Evolutionary conservation across 2,797 vertebrate genomes (phyloP), one percentile per base, ranked within the genome.

Genomic region (Macropodus opercularis): DNA sequence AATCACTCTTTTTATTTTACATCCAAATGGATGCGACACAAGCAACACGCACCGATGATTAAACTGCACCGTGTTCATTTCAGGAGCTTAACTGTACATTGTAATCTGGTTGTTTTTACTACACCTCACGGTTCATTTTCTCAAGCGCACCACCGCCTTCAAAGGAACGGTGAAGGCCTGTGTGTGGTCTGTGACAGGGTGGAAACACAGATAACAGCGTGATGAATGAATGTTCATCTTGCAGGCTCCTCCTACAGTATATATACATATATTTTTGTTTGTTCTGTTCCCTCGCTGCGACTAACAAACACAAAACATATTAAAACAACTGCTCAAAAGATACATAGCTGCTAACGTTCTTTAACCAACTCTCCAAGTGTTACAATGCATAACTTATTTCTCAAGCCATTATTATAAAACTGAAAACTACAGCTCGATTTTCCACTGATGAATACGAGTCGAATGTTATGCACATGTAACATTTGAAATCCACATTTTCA

Each of bases 111-210:
- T 3, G 26, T 32, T 35, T 23, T 24, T 15, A 42, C 18, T 1
- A 14, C 23, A 48, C 23, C 24, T 4, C 4, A 26, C 7, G 27
- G 42, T 10, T 18, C 29, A 59, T 24, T 58, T 42, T 32, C 10
- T n/a, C 4, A 9, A 19, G n/a, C 5, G 21, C 22, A 15, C 51
- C n/a, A 39, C 5, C 2, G 5, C 7, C 35, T 26, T 22, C 8
- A 15, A 17, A 35, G n/a, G n/a, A n/a, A n/a, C n/a, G n/a, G n/a
- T n/a, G n/a, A n/a, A n/a, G n/a, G n/a, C n/a, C n/a, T 69, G 72
- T 75, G 77, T 70, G 69, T 80, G 72, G 69, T 73, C 58, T 54
- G 46, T 24, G 34, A 24, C 36, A 53, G 40, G 5, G 38, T 40
- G 27, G 49, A 42, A 6, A 17, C 13, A 3, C 19, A 60, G 63